phyloP scores from a whole-genome alignment of 2,888 invertebrate species.

The Antheraea assamensis region DNA sequence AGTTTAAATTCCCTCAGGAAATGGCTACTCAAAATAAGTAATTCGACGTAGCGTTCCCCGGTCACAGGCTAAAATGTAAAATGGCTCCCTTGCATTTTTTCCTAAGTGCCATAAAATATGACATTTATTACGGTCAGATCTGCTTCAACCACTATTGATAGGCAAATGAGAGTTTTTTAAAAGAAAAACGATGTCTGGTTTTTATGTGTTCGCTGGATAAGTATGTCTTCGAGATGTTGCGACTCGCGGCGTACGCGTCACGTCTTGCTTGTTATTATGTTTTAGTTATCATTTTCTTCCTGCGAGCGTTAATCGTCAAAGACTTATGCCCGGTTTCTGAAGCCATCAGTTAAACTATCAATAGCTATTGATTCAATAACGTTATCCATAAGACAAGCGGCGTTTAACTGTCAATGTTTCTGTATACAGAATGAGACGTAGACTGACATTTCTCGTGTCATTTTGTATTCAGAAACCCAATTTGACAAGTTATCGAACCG shows the following conservation, averaged over 20 bases:
- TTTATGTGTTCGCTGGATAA: conserved; percentile 80
- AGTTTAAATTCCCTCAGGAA: conserved; percentile 73
- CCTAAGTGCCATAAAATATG: conserved; percentile 81
- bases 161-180: conserved; percentile 83
- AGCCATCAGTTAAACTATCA: no score
- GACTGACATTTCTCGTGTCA: no score
- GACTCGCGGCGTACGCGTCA: conserved; percentile 57
- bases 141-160: conserved; percentile 82
- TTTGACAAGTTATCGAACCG: no score
- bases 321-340: no score
- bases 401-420: no score
- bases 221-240: conserved; percentile 70
- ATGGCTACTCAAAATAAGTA: conserved; percentile 73
- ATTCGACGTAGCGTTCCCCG: conserved; percentile 76
- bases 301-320: not conserved
- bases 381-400: no score
- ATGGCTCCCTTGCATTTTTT: conserved; percentile 82
- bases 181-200: conserved; percentile 82
- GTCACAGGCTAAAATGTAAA: conserved; percentile 79
- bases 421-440: no score
- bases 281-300: conserved; percentile 33
- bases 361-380: no score
- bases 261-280: conserved; percentile 57
- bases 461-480: no score
- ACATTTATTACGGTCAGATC: conserved; percentile 83